Evolutionary conservation across 2,113 vertebrate genomes (phyloP).

Genomic region (Eulemur rufifrons): DNA sequence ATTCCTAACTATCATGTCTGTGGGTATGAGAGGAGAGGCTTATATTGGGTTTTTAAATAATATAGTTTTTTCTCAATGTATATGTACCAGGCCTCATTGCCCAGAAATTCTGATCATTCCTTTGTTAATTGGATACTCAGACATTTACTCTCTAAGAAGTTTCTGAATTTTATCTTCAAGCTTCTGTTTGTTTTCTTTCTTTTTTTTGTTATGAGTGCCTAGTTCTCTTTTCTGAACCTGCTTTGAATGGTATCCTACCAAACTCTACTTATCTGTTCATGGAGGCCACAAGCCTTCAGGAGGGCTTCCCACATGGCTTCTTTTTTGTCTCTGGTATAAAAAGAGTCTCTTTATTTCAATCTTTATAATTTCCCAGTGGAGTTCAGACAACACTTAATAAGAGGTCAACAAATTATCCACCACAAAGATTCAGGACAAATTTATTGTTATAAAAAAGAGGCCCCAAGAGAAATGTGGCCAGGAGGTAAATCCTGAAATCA

Average conservation of each 20-base stretch:
- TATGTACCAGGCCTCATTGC: neutral
- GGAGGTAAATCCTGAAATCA: neutral
- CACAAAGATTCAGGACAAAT: neutral
- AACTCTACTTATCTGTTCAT: neutral
- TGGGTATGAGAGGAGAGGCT: neutral
- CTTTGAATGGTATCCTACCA: neutral
- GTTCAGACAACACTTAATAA: neutral
- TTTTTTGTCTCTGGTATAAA: neutral
- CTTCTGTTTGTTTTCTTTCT: neutral
- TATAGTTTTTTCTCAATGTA: neutral
- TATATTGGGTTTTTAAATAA: neutral
- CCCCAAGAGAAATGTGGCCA: neutral
- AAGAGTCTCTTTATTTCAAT: neutral
- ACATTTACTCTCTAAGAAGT: neutral
- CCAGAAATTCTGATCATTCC: neutral
- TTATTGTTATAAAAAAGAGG: neutral
- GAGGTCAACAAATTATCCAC: neutral
- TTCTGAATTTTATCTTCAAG: neutral
- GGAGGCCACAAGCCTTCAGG: neutral
- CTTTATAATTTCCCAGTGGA: neutral
- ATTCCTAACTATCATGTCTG: neutral
- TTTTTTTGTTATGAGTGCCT: neutral
- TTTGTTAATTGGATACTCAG: neutral
- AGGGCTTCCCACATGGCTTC: neutral
- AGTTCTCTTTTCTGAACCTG: neutral